Conservation (phyloP, 1,140 invertebrate genomes). For the Drosophila ananassae region DNA sequence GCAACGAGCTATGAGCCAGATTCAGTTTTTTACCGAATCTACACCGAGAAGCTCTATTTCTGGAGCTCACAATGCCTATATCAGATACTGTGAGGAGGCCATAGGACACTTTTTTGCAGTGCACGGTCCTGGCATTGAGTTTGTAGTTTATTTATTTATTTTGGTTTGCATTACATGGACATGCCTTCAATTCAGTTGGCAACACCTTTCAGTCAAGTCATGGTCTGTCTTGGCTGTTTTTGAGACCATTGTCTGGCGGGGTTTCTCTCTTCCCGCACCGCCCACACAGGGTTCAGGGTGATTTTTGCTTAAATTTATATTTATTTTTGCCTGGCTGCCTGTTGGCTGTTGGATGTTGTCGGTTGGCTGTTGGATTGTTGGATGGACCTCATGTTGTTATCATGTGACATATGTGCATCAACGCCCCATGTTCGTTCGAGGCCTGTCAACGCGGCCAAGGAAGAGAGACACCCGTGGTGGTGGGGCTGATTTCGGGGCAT, state of each 20-base stretch:
- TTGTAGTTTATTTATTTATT: slow-evolving; percentile 41
- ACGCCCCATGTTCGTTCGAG: slow-evolving; percentile 71
- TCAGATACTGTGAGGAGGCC: neutral
- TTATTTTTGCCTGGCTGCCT: slow-evolving; percentile 27
- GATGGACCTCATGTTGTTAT: slow-evolving; percentile 76
- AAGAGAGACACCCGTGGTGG: slow-evolving; percentile 45
- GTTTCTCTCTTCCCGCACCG: slow-evolving; percentile 41
- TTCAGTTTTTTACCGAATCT: slow-evolving; percentile 33
- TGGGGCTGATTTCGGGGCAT: neutral
- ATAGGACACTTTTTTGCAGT: neutral
- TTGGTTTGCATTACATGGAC: slow-evolving; percentile 68
- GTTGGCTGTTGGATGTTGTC: neutral
- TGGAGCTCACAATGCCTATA: neutral
- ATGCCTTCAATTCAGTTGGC: slow-evolving; percentile 66
- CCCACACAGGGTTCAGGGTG: slow-evolving; percentile 69
- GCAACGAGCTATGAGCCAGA: slow-evolving; percentile 67
- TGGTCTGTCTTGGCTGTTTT: slow-evolving; percentile 41
- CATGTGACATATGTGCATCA: slow-evolving; percentile 82
- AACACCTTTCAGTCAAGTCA: slow-evolving; percentile 81
- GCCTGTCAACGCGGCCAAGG: slow-evolving; percentile 60
- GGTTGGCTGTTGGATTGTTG: slow-evolving; percentile 39
- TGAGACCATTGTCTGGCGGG: slow-evolving; percentile 53
- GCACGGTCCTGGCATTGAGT: neutral
- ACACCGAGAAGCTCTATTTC: neutral
- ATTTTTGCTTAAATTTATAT: slow-evolving; percentile 81